Evolutionary conservation across 2,888 invertebrate species (phyloP), one percentile per base, ranked within the genome.

Genomic region (Digitonthophagus gazella): DNA sequence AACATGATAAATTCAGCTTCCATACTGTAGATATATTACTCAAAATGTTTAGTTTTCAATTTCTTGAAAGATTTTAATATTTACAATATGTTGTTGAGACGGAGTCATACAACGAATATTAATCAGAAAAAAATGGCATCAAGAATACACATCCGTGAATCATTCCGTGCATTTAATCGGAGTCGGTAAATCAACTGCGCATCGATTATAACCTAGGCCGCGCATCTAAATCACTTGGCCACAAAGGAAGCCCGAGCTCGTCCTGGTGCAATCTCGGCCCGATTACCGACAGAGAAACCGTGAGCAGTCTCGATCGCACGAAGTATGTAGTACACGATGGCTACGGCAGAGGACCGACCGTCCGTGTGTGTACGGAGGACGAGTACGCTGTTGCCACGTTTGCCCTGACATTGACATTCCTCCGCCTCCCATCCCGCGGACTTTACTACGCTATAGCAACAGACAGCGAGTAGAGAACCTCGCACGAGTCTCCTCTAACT

Each of bases 401-500:
- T 66, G 63, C 65, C 54, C 61, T 66, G 69, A 61, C 69, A 69
- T 69, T 69, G 69, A 69, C 69, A 69, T 69, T 69, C 69, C 61
- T 69, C 56, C n/a, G n/a, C n/a, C 28, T 44, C 6, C 28, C 28
- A 44, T 44, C 28, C 11, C 28, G 28, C 28, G 28, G 28, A n/a
- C n/a, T n/a, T n/a, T 44, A 44, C 28, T n/a, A n/a, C n/a, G n/a
- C n/a, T n/a, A n/a, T n/a, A n/a, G n/a, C n/a, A n/a, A n/a, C n/a
- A n/a, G n/a, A n/a, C n/a, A n/a, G n/a, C n/a, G n/a, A n/a, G n/a
- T n/a, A 44, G 28, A 44, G 28, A 44, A 44, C 28, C 28, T 44
- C 18, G 19, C 15, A n/a, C 15, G 15, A 15, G 28, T 16, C 15
- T n/a, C n/a, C n/a, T 15, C 15, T 19, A 61, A 15, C 19, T 63